Conservation (phyloP, 1,140 invertebrate genomes). For the Galleria mellonella region DNA sequence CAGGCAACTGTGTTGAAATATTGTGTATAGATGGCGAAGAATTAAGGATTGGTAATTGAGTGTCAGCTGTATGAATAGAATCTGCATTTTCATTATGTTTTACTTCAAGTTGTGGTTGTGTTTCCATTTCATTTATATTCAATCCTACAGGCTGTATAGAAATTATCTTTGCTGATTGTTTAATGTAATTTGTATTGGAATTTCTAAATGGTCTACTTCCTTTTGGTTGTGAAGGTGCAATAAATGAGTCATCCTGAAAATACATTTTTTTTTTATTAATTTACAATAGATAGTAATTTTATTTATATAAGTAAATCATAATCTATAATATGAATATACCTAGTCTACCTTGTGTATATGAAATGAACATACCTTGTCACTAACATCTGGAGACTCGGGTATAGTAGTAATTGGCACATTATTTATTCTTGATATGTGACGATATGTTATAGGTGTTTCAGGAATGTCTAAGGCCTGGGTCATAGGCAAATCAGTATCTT, state of each 20-base stretch:
- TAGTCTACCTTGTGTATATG: too few species aligned
- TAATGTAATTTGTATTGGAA: constrained; percentile 33
- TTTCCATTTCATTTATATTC: constrained; percentile 34
- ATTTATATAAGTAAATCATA: too few species aligned
- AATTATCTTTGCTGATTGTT: constrained; percentile 31
- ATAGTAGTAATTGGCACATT: constrained; percentile 27
- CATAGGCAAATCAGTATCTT: constrained; percentile 49
- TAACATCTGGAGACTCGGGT: constrained; percentile 59
- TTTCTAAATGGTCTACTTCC: constrained; percentile 19
- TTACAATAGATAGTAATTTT: too few species aligned
- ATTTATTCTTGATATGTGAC: constrained; percentile 27
- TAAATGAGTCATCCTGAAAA: constrained; percentile 57
- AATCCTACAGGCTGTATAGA: constrained; percentile 33
- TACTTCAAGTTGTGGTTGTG: constrained; percentile 2
- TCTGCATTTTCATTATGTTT: constrained; percentile 8
- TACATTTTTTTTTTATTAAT: too few species aligned
- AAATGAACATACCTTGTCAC: constrained; percentile 47
- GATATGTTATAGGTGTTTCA: constrained; percentile 35
- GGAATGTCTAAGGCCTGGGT: constrained; percentile 56
- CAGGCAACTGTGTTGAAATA: constrained; percentile 32
- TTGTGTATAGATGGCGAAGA: constrained; percentile 20
- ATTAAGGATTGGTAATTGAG: constrained; percentile 6
- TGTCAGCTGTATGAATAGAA: constrained; percentile 19
- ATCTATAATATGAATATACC: too few species aligned
- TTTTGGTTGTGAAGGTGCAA: constrained; percentile 38